Conservation (phyloP, 2,113 vertebrate genomes). For the Pavo muticus region DNA sequence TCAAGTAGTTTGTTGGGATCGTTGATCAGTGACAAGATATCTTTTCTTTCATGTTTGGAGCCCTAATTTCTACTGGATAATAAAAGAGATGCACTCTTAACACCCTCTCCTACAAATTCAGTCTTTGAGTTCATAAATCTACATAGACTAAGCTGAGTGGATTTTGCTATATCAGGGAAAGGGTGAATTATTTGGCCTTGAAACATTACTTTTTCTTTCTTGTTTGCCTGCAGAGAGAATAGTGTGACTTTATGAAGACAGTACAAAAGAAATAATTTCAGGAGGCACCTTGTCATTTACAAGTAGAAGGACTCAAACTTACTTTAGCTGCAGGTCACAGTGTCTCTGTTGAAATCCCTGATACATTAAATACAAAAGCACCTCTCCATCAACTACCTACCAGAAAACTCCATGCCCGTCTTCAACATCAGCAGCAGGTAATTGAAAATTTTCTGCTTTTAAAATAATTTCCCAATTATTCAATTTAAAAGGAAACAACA, state of each 20-base stretch:
- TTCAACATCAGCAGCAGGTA: not conserved
- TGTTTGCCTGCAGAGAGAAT: not conserved
- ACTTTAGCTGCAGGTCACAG: conserved; percentile 29
- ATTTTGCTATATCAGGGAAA: conserved; percentile 16
- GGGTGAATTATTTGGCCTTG: not conserved
- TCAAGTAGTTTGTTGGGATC: not conserved
- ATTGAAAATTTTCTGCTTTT: conserved; percentile 13
- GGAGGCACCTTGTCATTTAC: not conserved
- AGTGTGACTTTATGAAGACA: not conserved
- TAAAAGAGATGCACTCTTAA: not conserved
- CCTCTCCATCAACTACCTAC: not conserved
- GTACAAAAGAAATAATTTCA: conserved; percentile 28
- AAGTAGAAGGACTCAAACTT: not conserved
- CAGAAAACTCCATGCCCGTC: not conserved
- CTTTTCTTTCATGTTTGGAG: not conserved
- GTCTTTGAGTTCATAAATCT: not conserved
- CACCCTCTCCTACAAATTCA: not conserved
- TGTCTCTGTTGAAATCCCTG: not conserved
- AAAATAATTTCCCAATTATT: not conserved
- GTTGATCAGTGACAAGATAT: not conserved
- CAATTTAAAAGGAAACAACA: conserved; percentile 5
- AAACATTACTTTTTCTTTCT: not conserved
- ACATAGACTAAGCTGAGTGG: not conserved
- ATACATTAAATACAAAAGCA: not conserved
- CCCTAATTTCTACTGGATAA: conserved; percentile 9